Evolutionary conservation across 2,888 invertebrate genomes (phyloP).

Genomic region (Polydrusus pterygomalis): DNA sequence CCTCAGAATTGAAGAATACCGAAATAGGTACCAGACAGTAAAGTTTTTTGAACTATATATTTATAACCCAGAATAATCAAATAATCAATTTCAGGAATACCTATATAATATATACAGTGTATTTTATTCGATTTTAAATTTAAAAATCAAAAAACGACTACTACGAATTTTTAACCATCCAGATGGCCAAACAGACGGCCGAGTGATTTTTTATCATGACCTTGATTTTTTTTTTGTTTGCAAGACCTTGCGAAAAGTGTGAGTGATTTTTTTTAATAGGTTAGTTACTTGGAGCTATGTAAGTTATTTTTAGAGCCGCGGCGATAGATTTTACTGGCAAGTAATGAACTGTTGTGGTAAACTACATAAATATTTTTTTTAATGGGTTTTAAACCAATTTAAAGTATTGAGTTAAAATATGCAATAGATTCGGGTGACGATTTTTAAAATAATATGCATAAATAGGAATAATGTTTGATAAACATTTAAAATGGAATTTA

Average conservation of each 20-base stretch:
- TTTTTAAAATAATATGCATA: slow-evolving; percentile 12
- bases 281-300: slow-evolving; percentile 17
- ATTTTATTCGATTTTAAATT: slow-evolving; percentile 20
- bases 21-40: no score
- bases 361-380: slow-evolving; percentile 15
- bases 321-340: slow-evolving; percentile 25
- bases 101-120: no score
- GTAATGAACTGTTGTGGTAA: slow-evolving; percentile 26
- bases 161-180: slow-evolving; percentile 23
- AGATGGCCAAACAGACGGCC: slow-evolving; percentile 33
- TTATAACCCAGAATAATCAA: not conserved
- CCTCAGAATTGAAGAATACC: no score
- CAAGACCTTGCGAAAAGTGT: slow-evolving; percentile 20
- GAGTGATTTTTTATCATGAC: slow-evolving; percentile 29
- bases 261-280: slow-evolving; percentile 15
- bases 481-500: no score
- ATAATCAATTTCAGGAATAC: not conserved
- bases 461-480: no score
- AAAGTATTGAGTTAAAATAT: not conserved
- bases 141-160: slow-evolving; percentile 6
- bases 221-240: slow-evolving; percentile 33
- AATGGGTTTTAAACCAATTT: slow-evolving; percentile 3
- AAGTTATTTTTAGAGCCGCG: slow-evolving; percentile 14
- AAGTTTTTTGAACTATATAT: no score
- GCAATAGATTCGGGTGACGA: not conserved